These are phyloP conservation scores for Gorsachius goisagi DNA, from an alignment of 2,113 vertebrate genomes.

Conservation along the genomic window DNA sequence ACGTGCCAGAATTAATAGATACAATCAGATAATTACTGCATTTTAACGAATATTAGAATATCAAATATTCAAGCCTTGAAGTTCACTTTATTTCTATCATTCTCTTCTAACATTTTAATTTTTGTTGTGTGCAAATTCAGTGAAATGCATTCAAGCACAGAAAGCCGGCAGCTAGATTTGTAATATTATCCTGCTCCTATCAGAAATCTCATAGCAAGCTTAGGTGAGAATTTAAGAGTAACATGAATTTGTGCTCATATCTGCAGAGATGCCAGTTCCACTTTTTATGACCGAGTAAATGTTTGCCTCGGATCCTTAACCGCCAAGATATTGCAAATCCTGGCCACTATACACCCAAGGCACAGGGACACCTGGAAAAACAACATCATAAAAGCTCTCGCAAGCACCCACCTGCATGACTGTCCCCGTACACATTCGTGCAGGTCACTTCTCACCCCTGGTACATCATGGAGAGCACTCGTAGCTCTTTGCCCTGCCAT, in stretches of 20 bases:
- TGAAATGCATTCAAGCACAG: background rate
- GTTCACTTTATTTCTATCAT: background rate
- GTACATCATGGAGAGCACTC: fast-evolving
- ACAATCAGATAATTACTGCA: conserved; percentile 42
- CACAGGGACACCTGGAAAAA: background rate
- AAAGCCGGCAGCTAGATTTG: background rate
- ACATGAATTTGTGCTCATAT: background rate
- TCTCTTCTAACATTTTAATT: background rate
- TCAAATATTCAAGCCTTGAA: background rate
- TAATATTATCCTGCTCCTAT: background rate
- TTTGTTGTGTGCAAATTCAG: background rate
- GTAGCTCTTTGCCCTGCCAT: background rate
- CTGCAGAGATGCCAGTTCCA: background rate
- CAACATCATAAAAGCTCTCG: background rate
- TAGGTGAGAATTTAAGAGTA: background rate
- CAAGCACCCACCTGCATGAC: background rate
- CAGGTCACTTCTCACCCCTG: background rate
- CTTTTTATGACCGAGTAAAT: background rate
- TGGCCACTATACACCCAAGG: no score
- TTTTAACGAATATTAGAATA: conserved; percentile 23
- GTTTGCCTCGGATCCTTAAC: background rate
- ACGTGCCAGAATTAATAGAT: conserved; percentile 47
- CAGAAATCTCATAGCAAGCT: background rate
- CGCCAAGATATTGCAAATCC: background rate
- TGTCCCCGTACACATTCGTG: fast-evolving